Base-by-base conservation (phyloP, 2,797 vertebrate species). In the Pseudochromis fuscus region DNA sequence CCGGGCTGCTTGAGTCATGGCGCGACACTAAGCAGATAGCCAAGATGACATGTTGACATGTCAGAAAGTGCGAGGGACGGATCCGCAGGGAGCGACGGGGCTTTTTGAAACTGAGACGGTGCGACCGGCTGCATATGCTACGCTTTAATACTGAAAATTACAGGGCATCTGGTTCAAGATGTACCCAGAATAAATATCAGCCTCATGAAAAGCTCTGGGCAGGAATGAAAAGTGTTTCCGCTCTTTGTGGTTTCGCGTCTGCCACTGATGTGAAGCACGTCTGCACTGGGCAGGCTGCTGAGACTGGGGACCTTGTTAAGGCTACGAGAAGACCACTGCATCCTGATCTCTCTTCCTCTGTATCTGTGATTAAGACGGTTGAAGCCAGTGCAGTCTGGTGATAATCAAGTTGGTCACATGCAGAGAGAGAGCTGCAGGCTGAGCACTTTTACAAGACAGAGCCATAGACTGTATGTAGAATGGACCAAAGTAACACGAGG, bases 41-140 rank as follows among this genome's bases (percentile, higher is more conserved):
- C 66, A 21, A 62, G 78, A 84, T 77, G 85, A 88, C 79, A 76
- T 49, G 75, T 33, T 31, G 82, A 85, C 86, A 58, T 63, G 85
- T 72, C 75, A 65, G 24, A 63, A 67, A 67, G 77, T 24, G 81
- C 62, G 79, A 64, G 65, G 52, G 68, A 82, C 15, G 31, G 77
- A 77, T 75, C 67, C 25, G 18, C 40, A 30, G 61, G 72, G 66
- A 76, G 28, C 4, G 21, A 51, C 40, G 4, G n/a, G 19, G 53
- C 31, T 45, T 67, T 74, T 60, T 52, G 60, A 82, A 83, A 75
- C 4, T 0, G 65, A 76, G 70, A 53, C 13, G 3, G 28, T 3
- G 31, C 66, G 75, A 57, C 27, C 1, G 68, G 61, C 75, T 72
- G 75, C 71, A 69, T 66, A 59, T 50, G 67, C 74, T 40, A 13